These are phyloP conservation scores for Crotalus viridis DNA, from an alignment of 2,113 vertebrate genomes.

Conservation along the genomic window DNA sequence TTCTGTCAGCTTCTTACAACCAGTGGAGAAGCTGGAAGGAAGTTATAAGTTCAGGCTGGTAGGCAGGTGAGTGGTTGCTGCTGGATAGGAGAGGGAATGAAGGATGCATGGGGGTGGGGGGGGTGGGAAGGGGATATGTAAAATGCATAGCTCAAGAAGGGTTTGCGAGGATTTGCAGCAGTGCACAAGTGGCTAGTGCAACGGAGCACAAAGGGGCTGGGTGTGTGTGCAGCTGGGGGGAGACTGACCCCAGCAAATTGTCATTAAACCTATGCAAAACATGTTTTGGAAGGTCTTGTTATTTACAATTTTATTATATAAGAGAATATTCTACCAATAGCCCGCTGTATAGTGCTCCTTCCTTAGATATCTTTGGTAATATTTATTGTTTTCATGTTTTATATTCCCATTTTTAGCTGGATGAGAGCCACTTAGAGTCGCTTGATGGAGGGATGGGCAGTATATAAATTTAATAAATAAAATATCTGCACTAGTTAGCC, in stretches of 20 bases:
- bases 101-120: background rate
- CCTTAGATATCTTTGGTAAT: background rate
- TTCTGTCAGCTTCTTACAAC: background rate
- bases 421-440: background rate
- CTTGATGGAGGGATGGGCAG: background rate
- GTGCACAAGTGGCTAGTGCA: background rate
- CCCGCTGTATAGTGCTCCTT: background rate
- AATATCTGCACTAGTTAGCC: background rate
- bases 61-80: background rate
- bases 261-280: background rate
- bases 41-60: background rate
- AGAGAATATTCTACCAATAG: background rate
- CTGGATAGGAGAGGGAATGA: background rate
- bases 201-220: background rate
- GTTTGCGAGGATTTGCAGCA: background rate
- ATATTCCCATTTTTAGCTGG: background rate
- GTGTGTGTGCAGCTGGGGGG: background rate
- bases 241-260: background rate
- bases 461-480: background rate
- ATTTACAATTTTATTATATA: background rate
- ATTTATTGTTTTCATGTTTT: background rate
- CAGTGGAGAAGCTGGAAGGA: background rate
- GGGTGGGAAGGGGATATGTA: background rate
- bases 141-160: background rate
- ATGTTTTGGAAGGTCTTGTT: background rate